Evolutionary conservation across 1,140 invertebrate genomes (phyloP).

Genomic region (Argopecten irradians): DNA sequence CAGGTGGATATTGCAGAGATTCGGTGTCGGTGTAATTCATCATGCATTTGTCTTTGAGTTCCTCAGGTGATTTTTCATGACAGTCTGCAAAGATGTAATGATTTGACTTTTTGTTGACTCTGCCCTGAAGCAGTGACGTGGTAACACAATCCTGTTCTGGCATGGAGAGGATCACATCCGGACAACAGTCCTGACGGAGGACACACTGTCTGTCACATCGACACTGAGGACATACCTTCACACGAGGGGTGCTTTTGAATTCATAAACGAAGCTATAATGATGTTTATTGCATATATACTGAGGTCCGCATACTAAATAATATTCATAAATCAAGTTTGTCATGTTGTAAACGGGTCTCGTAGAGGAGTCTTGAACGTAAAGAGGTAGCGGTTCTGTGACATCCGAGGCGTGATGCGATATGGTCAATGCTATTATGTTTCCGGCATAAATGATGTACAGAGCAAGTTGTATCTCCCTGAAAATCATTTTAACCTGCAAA

Average conservation of each 20-base stretch:
- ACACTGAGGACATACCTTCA: background rate
- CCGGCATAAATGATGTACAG: background rate
- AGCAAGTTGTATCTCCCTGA: background rate
- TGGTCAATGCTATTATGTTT: background rate
- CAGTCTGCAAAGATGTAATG: conserved; percentile 20
- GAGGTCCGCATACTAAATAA: background rate
- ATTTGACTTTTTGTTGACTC: background rate
- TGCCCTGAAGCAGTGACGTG: background rate
- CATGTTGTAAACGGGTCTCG: background rate
- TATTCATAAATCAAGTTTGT: background rate
- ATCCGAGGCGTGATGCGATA: background rate
- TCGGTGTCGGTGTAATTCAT: background rate
- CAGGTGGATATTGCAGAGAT: background rate
- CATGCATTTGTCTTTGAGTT: background rate
- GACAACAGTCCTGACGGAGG: conserved; percentile 19
- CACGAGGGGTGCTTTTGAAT: background rate
- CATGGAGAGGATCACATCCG: background rate
- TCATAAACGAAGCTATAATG: background rate
- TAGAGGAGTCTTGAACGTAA: background rate
- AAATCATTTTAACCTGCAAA: background rate
- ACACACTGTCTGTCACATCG: background rate
- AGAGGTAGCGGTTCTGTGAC: background rate
- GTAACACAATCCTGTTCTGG: background rate
- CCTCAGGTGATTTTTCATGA: background rate
- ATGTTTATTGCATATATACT: background rate